Conservation (phyloP, 2,113 vertebrate genomes). For the Strigops habroptila region DNA sequence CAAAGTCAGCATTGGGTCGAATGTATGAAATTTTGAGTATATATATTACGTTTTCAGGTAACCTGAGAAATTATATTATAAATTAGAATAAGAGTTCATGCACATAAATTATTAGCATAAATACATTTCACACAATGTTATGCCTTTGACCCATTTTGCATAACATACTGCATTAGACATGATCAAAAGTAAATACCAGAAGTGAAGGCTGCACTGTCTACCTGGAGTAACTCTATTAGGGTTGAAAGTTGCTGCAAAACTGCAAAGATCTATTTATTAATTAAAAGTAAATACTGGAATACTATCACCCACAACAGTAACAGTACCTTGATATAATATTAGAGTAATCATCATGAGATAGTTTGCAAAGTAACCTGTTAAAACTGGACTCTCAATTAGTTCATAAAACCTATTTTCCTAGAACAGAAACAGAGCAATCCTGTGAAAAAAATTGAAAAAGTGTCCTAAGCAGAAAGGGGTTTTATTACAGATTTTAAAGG, state of each 20-base stretch:
- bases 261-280: not conserved
- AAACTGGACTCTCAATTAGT: not conserved
- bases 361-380: not conserved
- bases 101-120: not conserved
- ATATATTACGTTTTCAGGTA: not conserved
- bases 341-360: not conserved
- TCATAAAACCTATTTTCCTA: not conserved
- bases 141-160: not conserved
- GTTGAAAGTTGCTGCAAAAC: not conserved
- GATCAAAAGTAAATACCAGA: slow-evolving; percentile 2
- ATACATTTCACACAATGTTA: not conserved
- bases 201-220: not conserved
- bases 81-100: not conserved
- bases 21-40: not conserved
- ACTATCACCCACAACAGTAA: not conserved
- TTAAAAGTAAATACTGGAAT: not conserved
- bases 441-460: not conserved
- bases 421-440: not conserved
- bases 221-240: not conserved
- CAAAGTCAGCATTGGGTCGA: not conserved
- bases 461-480: not conserved
- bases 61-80: not conserved
- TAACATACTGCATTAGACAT: not conserved
- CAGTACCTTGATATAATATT: not conserved
- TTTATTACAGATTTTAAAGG: not conserved